A percentile compares a stretch with the other conserved stretches of the same genome.
These are phyloP conservation scores for Drosophila flavopinicola DNA, from an alignment of 2,888 invertebrate genomes.

Conservation along the genomic window DNA sequence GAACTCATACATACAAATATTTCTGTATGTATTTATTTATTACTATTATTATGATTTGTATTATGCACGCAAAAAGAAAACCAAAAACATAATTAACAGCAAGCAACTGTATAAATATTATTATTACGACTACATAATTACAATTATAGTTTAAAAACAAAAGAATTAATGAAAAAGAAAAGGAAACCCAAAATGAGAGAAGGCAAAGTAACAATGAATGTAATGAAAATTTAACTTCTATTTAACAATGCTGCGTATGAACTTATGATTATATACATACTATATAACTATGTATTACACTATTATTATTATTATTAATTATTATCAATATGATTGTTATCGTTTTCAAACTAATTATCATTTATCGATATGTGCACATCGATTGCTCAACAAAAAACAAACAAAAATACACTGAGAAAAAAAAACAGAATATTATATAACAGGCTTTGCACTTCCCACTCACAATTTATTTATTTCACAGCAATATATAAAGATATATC, in stretches of 20 bases:
- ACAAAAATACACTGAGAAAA: not conserved
- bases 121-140: constrained; percentile 48
- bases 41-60: constrained; percentile 13
- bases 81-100: constrained; percentile 27
- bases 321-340: constrained; percentile 32
- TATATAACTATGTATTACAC: constrained; percentile 61
- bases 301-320: constrained; percentile 48
- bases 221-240: constrained; percentile 56
- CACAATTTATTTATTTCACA: constrained; percentile 27
- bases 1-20: constrained; percentile 18
- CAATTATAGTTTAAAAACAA: constrained; percentile 51
- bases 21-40: constrained; percentile 21
- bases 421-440: not conserved
- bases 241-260: constrained; percentile 81
- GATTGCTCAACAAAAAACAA: constrained; percentile 39
- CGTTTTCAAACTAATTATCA: constrained; percentile 10
- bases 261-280: constrained; percentile 82
- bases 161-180: not conserved
- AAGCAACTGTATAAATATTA: constrained; percentile 59
- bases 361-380: constrained; percentile 29
- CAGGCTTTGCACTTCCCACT: constrained; percentile 12
- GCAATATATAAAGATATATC: not conserved
- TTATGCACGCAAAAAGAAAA: constrained; percentile 33
- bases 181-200: constrained; percentile 1
- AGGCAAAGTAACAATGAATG: constrained; percentile 18